phyloP scores from a whole-genome alignment of 2,888 invertebrate genomes.

The Caenorhabditis drosophilae region DNA sequence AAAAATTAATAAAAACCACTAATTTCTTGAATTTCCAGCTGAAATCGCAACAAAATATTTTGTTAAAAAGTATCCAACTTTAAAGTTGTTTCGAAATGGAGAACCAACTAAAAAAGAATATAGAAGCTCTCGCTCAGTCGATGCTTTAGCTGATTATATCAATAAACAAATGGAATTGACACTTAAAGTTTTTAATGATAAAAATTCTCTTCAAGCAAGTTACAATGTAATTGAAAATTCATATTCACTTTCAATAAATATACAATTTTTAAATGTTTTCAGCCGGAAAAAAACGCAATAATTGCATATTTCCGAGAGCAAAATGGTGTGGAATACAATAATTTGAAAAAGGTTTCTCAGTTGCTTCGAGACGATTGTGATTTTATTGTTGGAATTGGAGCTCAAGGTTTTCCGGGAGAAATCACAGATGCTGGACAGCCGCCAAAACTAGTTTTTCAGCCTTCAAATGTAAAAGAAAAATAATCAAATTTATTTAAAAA shows the following conservation, averaged over 20 bases:
- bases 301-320: conserved; percentile 72
- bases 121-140: conserved; percentile 82
- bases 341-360: conserved; percentile 76
- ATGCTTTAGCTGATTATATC: conserved; percentile 87
- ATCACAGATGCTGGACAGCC: conserved; percentile 22
- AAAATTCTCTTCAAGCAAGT: conserved; percentile 76
- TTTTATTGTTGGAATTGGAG: conserved; percentile 88
- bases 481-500: not conserved
- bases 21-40: conserved; percentile 73
- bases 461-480: conserved; percentile 12
- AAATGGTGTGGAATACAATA: conserved; percentile 82
- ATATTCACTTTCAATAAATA: conserved; percentile 4
- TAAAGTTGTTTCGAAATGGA: conserved; percentile 82
- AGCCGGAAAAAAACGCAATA: conserved; percentile 77
- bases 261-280: conserved; percentile 44
- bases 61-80: conserved; percentile 95
- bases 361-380: conserved; percentile 92
- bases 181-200: conserved; percentile 78
- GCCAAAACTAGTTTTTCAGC: conserved; percentile 27
- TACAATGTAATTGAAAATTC: conserved; percentile 24
- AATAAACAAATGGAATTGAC: conserved; percentile 87
- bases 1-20: too few species aligned
- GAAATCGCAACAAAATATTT: conserved; percentile 87
- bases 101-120: conserved; percentile 72
- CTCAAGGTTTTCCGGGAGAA: conserved; percentile 36